Base-by-base conservation (phyloP, 2,113 vertebrate species). In the Ardeotis arabs region DNA sequence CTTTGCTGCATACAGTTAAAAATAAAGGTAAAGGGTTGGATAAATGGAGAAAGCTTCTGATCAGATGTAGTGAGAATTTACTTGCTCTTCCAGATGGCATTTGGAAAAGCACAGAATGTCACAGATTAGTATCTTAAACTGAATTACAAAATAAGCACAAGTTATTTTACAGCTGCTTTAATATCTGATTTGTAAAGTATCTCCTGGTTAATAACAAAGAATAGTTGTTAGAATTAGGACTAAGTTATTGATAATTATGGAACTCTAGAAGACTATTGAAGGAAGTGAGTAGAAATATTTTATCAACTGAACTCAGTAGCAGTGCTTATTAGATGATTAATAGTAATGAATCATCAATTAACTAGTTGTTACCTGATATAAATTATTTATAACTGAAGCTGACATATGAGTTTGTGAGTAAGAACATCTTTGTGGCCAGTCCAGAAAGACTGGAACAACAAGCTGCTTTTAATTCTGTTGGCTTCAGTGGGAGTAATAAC, bases 141-240 rank as follows among this genome's bases (percentile, higher is more conserved):
- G n/a, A 92, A 66, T 74, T 80, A 86, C 44, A 95, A 92, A 89
- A 90, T 76, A 82, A 82, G 49, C 59, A n/a, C 18, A 56, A 47
- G 67, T 88, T 90, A 90, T 88, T 83, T 92, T 81, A 87, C 29
- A 67, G 41, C 58, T 89, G 56, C 39, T 95, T 92, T 78, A 78
- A 28, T 87, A 82, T 25, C 33, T 90, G 84, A 79, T 80, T 94
- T 89, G 37, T 86, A 25, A 95, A 89, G 74, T 64, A 18, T 55
- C 45, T 89, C 53, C 64, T 56, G 64, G 74, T 83, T 80, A 91
- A 66, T 82, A 86, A 72, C 22, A 90, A 93, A 59, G 81, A 53
- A 73, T n/a, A 62, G 17, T 35, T 80, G 41, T 77, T 85, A 76
- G 60, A 87, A 93, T 82, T 96, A 82, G 68, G 63, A 60, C 62